Conservation (phyloP, 2,888 invertebrate genomes). For the Bellardia bayeri region DNA sequence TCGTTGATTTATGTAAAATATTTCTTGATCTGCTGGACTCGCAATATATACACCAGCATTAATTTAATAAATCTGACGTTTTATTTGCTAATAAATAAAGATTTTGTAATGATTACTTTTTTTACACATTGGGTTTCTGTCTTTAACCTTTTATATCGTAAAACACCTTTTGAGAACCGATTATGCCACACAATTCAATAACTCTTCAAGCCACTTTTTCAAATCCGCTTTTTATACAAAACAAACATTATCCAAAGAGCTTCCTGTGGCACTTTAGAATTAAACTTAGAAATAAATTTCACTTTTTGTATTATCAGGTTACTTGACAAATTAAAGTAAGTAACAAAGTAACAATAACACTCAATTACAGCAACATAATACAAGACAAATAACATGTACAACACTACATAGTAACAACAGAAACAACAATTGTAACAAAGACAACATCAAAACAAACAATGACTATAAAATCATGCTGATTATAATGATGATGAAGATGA, state of each 20-base stretch:
- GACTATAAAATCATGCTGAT: conserved; percentile 48
- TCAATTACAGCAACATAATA: conserved; percentile 32
- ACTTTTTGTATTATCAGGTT: conserved; percentile 17
- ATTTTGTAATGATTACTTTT: too few species aligned
- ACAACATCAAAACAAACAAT: conserved; percentile 49
- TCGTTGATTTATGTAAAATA: too few species aligned
- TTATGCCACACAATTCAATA: too few species aligned
- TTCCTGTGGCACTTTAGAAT: neutral
- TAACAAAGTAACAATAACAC: conserved; percentile 8
- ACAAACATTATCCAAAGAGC: neutral
- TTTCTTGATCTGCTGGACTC: too few species aligned
- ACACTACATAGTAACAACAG: neutral
- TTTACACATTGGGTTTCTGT: too few species aligned
- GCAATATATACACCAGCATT: too few species aligned
- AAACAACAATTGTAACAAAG: conserved; percentile 12
- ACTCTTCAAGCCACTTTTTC: too few species aligned
- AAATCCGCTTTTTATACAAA: neutral
- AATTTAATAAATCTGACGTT: too few species aligned
- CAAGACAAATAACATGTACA: conserved; percentile 21
- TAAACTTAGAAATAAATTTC: neutral
- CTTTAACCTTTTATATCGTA: too few species aligned
- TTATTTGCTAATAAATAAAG: too few species aligned
- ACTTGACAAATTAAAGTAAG: conserved; percentile 39
- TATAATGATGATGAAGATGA: neutral
- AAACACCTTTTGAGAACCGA: too few species aligned